phyloP scores from a whole-genome alignment of 2,113 vertebrate genomes.

The Speoplatyrhinus poulsoni region DNA sequence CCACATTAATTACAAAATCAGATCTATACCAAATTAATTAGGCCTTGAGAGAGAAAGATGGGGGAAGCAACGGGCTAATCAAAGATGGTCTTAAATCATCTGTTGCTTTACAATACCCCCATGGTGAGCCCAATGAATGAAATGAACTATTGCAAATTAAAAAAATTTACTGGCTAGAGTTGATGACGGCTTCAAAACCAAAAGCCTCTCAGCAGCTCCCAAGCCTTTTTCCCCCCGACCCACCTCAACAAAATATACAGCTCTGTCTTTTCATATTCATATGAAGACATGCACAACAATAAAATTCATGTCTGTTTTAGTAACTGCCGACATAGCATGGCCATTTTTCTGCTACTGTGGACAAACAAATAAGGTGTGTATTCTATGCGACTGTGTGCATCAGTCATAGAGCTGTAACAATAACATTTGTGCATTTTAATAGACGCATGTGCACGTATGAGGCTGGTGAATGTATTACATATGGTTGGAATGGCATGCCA shows the following conservation, averaged over 20 bases:
- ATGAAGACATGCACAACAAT: constrained; percentile 8
- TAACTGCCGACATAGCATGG: constrained; percentile 38
- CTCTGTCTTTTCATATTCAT: constrained; percentile 34
- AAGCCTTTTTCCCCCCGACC: constrained; percentile 10
- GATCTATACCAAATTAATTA: constrained; percentile 62
- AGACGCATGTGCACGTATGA: too few relatives aligned
- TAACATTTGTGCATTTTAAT: constrained; percentile 85
- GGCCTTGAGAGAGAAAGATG: constrained; percentile 39
- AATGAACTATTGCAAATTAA: constrained; percentile 50
- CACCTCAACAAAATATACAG: constrained; percentile 42
- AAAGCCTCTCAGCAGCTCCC: constrained; percentile 25
- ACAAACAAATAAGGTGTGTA: constrained; percentile 8
- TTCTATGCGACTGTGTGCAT: background rate
- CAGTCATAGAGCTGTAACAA: constrained; percentile 67
- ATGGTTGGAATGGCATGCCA: constrained; percentile 61
- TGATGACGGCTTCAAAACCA: constrained; percentile 40
- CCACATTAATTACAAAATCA: constrained; percentile 55
- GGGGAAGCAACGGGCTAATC: constrained; percentile 49
- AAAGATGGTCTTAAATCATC: constrained; percentile 59
- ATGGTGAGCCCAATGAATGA: constrained; percentile 41
- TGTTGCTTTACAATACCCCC: constrained; percentile 48
- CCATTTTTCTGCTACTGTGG: constrained; percentile 21
- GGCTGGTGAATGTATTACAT: constrained; percentile 77
- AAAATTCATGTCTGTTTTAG: constrained; percentile 36
- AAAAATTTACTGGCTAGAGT: constrained; percentile 49